Evolutionary conservation across 2,888 invertebrate species (phyloP).

Genomic region (Candidula unifasciata): DNA sequence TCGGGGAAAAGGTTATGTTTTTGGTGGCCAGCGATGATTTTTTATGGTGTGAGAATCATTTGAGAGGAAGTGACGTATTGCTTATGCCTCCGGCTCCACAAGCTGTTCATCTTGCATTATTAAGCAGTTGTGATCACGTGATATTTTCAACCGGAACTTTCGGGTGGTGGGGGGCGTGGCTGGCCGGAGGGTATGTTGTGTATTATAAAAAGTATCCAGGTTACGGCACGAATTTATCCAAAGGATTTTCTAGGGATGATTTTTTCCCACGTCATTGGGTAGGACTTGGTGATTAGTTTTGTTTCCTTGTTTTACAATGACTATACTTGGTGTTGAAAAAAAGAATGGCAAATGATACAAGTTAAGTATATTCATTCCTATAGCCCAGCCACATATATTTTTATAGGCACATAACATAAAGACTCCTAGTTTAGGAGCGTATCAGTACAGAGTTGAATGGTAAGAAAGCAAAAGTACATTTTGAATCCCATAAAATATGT

Average conservation of each 20-base stretch:
- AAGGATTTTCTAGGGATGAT: not conserved
- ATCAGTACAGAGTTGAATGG: no score
- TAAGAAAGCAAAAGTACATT: not conserved
- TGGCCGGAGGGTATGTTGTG: conserved; percentile 22
- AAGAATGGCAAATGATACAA: no score
- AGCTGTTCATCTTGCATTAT: conserved; percentile 5
- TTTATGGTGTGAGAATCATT: conserved; percentile 18
- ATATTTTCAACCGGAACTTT: conserved; percentile 42
- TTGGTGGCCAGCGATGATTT: conserved; percentile 42
- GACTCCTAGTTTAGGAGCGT: no score
- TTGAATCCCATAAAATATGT: not conserved
- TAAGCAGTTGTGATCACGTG: conserved; percentile 47
- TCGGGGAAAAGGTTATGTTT: not conserved
- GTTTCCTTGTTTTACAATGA: no score
- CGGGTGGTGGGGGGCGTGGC: conserved; percentile 47
- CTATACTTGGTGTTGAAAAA: no score
- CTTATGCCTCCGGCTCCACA: not conserved
- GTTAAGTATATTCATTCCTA: no score
- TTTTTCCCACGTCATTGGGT: conserved; percentile 26
- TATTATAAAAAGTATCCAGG: conserved; percentile 20
- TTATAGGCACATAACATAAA: no score
- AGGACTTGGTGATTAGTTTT: conserved; percentile 1
- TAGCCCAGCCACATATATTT: no score
- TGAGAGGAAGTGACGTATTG: not conserved
- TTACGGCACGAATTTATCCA: not conserved